phyloP scores from a whole-genome alignment of 23 tunicate species.

The Ascidia mentula region DNA sequence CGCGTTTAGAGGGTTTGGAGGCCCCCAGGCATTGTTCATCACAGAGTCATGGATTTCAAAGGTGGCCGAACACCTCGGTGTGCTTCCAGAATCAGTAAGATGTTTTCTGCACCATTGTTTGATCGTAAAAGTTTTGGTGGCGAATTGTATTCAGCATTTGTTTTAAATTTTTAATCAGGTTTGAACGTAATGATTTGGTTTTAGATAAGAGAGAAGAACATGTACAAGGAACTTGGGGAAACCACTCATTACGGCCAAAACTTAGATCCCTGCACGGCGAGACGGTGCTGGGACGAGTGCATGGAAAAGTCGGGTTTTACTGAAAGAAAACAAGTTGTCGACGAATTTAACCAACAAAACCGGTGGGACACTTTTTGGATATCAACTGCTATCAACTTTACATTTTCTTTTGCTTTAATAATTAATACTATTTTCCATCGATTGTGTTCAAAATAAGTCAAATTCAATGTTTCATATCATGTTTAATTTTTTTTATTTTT shows the following conservation, averaged over 20 bases:
- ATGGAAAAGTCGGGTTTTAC: constrained; percentile 25
- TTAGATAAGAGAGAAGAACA: constrained; percentile 59
- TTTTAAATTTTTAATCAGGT: too few relatives aligned
- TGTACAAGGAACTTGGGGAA: constrained; percentile 67
- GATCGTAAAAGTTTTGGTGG: too few relatives aligned
- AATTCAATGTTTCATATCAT: too few relatives aligned
- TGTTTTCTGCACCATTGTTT: too few relatives aligned
- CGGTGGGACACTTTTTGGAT: too few relatives aligned
- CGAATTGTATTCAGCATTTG: too few relatives aligned
- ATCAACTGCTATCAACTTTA: too few relatives aligned
- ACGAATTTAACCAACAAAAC: constrained; percentile 42
- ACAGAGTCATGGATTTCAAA: constrained; percentile 47
- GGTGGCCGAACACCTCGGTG: constrained; percentile 44
- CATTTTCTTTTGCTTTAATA: too few relatives aligned
- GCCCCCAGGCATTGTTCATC: constrained; percentile 66
- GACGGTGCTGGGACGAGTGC: constrained; percentile 64
- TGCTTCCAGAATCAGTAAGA: constrained; percentile 60
- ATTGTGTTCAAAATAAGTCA: too few relatives aligned
- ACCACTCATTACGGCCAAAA: constrained; percentile 34
- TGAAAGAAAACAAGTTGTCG: constrained; percentile 31
- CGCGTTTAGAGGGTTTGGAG: constrained; percentile 93
- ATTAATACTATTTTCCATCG: too few relatives aligned
- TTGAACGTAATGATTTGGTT: too few relatives aligned
- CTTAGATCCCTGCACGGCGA: background rate
- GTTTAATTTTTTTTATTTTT: too few relatives aligned